Base-by-base conservation (phyloP, 2,888 invertebrate species). In the Troilus luridus region DNA sequence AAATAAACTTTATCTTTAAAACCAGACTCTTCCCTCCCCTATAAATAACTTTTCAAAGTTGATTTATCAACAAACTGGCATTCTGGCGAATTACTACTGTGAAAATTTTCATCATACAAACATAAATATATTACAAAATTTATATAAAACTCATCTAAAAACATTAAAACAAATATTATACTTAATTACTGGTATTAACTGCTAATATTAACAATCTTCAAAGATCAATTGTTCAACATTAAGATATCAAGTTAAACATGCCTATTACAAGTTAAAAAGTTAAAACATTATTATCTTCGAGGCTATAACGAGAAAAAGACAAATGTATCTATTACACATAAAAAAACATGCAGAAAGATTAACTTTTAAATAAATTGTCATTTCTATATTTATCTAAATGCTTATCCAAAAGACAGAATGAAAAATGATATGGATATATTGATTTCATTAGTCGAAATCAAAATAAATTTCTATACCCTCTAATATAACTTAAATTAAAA, bases 111-210 rank as follows among this genome's bases (percentile, higher is more conserved):
- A 41, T 89, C 54, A 64, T 89, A 67, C 64, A 67, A 67, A 11
- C 89, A 89, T 89, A 89, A 89, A 89, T 67, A 89, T 89, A 89
- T 89, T 89, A 54, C 19, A 89, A 67, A 89, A 62, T 89, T 89
- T 64, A 64, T 89, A 85, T 56, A 85, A 85, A 85, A 85, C 85
- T n/a, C 54, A 85, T 85, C 21, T 85, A 21, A 85, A 77, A 41
- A 41, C 41, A 41, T 77, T 41, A 41, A 77, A 77, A 58, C 56
- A 85, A 85, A 56, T 85, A 85, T 85, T 56, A 21, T 0, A 85
- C n/a, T 85, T n/a, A 85, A n/a, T 85, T 85, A 58, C 11, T n/a
- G 7, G 21, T 85, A 56, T 85, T 56, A n/a, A n/a, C 56, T 56
- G 11, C n/a, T 56, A 56, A 85, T 85, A 85, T 58, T 54, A 85